Conservation (phyloP, 2,797 vertebrate genomes). For the Taenioides sp. region DNA sequence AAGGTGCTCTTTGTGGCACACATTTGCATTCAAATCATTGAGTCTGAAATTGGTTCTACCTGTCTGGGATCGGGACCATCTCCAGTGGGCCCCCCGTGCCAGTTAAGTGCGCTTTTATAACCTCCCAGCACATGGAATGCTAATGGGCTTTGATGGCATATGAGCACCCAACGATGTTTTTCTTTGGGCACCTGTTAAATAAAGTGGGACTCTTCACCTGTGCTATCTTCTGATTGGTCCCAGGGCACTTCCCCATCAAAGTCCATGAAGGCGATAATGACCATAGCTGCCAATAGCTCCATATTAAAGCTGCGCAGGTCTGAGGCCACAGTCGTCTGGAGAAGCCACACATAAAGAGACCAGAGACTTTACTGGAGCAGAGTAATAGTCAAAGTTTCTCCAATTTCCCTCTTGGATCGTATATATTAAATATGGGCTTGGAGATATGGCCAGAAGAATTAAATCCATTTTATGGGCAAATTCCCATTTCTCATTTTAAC, state of each 20-base stretch:
- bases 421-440: conserved; percentile 25
- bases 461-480: conserved; percentile 17
- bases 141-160: conserved; percentile 66
- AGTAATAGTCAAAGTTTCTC: conserved; percentile 28
- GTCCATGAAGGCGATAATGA: conserved; percentile 43
- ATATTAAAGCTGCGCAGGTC: conserved; percentile 36
- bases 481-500: conserved; percentile 34
- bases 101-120: conserved; percentile 67
- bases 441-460: conserved; percentile 14
- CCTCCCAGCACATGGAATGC: conserved; percentile 63
- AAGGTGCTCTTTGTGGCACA: conserved; percentile 60
- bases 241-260: conserved; percentile 42
- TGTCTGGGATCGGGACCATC: conserved; percentile 72
- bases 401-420: conserved; percentile 19
- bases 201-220: conserved; percentile 32
- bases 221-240: conserved; percentile 36
- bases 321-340: conserved; percentile 14
- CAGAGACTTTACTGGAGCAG: conserved; percentile 21
- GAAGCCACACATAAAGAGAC: conserved; percentile 16
- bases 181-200: conserved; percentile 27
- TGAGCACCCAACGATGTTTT: conserved; percentile 50
- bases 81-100: conserved; percentile 68
- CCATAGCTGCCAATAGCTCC: conserved; percentile 33
- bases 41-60: conserved; percentile 80
- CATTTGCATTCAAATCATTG: conserved; percentile 82